phyloP scores from a whole-genome alignment of 2,113 vertebrate species.

The Tyrannus savana region DNA sequence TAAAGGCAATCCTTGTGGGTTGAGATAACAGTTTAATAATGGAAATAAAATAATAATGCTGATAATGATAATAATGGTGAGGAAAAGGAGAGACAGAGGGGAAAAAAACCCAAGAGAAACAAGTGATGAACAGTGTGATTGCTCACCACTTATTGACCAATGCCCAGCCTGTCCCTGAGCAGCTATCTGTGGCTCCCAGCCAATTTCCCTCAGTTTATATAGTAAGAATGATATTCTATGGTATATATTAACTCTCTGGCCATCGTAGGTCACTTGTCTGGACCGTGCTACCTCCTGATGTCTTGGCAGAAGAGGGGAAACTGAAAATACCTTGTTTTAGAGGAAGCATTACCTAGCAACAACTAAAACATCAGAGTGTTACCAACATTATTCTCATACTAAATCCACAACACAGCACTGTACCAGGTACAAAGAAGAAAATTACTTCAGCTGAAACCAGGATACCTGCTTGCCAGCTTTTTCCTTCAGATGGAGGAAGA shows the following conservation, averaged over 20 bases:
- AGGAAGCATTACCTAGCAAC: not conserved
- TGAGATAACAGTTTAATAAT: not conserved
- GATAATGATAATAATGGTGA: too few species aligned
- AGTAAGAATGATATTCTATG: not conserved
- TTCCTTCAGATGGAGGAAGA: not conserved
- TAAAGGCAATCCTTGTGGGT: not conserved
- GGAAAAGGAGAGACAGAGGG: too few species aligned
- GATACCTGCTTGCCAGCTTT: not conserved
- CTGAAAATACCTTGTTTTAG: not conserved
- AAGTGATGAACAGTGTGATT: not conserved
- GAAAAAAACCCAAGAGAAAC: not conserved
- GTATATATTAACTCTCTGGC: not conserved
- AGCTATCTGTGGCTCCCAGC: not conserved
- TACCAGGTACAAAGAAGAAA: not conserved
- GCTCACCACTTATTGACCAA: not conserved
- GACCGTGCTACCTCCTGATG: not conserved
- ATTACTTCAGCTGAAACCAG: not conserved
- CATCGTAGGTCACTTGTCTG: not conserved
- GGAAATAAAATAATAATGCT: not conserved
- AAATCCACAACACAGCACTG: not conserved
- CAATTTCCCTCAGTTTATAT: not conserved
- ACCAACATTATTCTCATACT: not conserved
- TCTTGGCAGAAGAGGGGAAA: not conserved
- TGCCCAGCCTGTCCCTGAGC: not conserved
- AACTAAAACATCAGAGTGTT: not conserved